These are phyloP conservation scores for Sebastiscus tertius DNA, from an alignment of 2,797 vertebrate genomes.

Conservation along the genomic window DNA sequence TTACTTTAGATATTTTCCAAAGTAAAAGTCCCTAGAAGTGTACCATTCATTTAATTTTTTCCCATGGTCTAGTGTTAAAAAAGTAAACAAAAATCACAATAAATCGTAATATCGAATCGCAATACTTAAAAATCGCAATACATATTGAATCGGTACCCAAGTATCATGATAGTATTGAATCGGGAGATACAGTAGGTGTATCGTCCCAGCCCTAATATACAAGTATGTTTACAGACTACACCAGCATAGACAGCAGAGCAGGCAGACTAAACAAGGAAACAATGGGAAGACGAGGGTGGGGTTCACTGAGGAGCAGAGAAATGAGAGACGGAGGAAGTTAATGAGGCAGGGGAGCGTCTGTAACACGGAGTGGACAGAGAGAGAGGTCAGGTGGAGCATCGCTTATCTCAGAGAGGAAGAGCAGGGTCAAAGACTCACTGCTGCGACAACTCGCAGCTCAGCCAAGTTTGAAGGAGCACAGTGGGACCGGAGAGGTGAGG, in stretches of 20 bases:
- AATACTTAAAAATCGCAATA: too few relatives aligned
- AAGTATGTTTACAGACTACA: conserved; percentile 27
- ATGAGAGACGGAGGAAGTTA: conserved; percentile 56
- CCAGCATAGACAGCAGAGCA: conserved; percentile 30
- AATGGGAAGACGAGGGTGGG: conserved; percentile 61
- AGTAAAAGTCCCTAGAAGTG: too few relatives aligned
- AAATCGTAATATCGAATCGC: too few relatives aligned
- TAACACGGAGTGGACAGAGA: conserved; percentile 51
- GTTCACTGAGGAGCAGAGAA: conserved; percentile 57
- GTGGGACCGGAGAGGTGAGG: conserved; percentile 34
- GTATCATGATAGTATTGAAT: too few relatives aligned
- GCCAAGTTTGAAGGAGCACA: conserved; percentile 35
- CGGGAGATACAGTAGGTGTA: too few relatives aligned
- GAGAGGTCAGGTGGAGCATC: conserved; percentile 65
- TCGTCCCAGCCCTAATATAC: background rate
- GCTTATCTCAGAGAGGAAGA: conserved; percentile 67
- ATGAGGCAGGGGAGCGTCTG: conserved; percentile 61
- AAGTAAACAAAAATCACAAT: too few relatives aligned
- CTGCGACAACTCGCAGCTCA: conserved; percentile 51
- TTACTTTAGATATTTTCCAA: too few relatives aligned
- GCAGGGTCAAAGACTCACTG: conserved; percentile 60
- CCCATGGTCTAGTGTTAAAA: too few relatives aligned
- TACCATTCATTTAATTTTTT: too few relatives aligned
- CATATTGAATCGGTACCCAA: too few relatives aligned
- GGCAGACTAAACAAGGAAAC: conserved; percentile 67